Conservation (phyloP, 2,113 vertebrate genomes). For the Albula glossodonta region DNA sequence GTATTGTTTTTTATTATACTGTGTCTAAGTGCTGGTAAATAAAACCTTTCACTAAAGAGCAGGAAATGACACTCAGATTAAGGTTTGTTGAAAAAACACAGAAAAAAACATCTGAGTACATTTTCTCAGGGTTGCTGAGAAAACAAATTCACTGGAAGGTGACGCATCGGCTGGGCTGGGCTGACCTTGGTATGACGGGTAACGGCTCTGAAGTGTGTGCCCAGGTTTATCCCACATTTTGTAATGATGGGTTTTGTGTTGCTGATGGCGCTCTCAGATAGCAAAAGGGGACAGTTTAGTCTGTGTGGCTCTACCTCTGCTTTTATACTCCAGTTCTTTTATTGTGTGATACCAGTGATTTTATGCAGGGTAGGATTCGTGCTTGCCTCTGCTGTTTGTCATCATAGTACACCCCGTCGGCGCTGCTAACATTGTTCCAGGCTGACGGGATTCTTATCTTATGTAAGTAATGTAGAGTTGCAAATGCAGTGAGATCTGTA, state of each 20-base stretch:
- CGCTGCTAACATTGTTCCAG: neutral
- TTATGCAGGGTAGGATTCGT: neutral
- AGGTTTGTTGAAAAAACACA: neutral
- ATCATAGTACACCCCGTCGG: neutral
- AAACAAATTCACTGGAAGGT: neutral
- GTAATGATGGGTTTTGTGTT: neutral
- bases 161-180: neutral
- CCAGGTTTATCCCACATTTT: neutral
- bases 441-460: neutral
- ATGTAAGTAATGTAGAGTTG: neutral
- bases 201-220: neutral
- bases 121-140: neutral
- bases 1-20: neutral
- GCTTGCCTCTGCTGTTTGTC: neutral
- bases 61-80: neutral
- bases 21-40: neutral
- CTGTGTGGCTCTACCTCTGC: neutral
- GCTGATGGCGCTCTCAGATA: neutral
- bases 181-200: neutral
- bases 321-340: neutral
- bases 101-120: neutral
- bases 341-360: neutral
- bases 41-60: neutral
- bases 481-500: neutral
- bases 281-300: neutral